These are phyloP conservation scores for Drosophila dives DNA, from an alignment of 2,888 invertebrate genomes.

Conservation along the genomic window DNA sequence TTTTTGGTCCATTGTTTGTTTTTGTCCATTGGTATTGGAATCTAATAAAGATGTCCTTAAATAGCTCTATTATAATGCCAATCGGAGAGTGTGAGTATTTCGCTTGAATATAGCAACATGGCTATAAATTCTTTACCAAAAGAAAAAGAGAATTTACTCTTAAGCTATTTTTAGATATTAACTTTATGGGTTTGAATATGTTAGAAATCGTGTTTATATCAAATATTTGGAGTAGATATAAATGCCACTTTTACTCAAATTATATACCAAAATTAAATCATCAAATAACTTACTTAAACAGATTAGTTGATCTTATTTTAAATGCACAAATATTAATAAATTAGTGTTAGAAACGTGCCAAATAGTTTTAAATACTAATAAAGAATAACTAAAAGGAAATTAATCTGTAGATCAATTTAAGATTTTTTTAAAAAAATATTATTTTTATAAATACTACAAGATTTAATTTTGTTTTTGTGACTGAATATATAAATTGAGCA, in stretches of 20 bases:
- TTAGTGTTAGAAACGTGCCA: accelerated
- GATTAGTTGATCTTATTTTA: neutral
- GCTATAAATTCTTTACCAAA: neutral
- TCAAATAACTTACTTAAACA: neutral
- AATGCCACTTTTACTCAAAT: neutral
- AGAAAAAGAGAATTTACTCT: neutral
- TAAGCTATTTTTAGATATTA: neutral
- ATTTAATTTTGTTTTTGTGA: neutral
- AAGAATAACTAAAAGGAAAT: neutral
- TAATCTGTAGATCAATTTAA: neutral
- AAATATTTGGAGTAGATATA: neutral
- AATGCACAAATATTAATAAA: neutral
- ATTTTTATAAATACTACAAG: too few species aligned
- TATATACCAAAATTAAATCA: neutral
- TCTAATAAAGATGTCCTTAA: slow-evolving; percentile 45
- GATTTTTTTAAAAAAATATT: neutral
- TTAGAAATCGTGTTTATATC: neutral
- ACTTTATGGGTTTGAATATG: neutral
- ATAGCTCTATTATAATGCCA: slow-evolving; percentile 14
- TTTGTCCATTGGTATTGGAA: slow-evolving; percentile 28
- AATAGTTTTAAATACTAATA: neutral
- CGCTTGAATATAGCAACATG: neutral
- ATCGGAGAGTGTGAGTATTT: slow-evolving; percentile 9
- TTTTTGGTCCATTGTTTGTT: slow-evolving; percentile 39
- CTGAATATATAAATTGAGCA: neutral